phyloP scores from a whole-genome alignment of 2,113 vertebrate genomes.

The Camelus bactrianus region DNA sequence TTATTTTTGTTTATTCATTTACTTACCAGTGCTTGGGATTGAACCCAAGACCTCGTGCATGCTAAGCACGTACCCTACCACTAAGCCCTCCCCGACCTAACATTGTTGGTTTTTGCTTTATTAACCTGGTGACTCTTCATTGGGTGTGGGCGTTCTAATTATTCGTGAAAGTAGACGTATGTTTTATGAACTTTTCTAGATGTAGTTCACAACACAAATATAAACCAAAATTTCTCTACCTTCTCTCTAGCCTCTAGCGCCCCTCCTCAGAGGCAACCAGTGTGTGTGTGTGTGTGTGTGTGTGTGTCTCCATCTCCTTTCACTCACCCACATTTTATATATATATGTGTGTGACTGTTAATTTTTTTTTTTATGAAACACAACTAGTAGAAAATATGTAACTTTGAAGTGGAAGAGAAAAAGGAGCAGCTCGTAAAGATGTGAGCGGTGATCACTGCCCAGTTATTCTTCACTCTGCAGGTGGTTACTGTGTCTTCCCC shows the following conservation, averaged over 20 bases:
- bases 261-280: not conserved
- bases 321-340: not conserved
- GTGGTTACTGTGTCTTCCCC: not conserved
- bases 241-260: not conserved
- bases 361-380: not conserved
- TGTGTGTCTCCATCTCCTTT: not conserved
- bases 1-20: no score
- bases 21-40: no score
- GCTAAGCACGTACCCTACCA: no score
- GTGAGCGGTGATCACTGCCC: not conserved
- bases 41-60: no score
- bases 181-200: not conserved
- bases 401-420: not conserved
- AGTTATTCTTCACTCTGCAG: not conserved
- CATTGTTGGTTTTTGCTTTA: not conserved
- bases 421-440: not conserved
- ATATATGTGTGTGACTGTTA: not conserved
- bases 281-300: not conserved
- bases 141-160: not conserved
- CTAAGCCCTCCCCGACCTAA: not conserved
- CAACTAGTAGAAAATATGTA: not conserved
- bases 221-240: not conserved
- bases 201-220: not conserved
- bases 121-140: not conserved
- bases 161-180: not conserved